Percentiles rank a stretch among this genome's conserved stretches.
phyloP scores from a whole-genome alignment of 2,888 invertebrate species.

The Drosophila limbata region DNA sequence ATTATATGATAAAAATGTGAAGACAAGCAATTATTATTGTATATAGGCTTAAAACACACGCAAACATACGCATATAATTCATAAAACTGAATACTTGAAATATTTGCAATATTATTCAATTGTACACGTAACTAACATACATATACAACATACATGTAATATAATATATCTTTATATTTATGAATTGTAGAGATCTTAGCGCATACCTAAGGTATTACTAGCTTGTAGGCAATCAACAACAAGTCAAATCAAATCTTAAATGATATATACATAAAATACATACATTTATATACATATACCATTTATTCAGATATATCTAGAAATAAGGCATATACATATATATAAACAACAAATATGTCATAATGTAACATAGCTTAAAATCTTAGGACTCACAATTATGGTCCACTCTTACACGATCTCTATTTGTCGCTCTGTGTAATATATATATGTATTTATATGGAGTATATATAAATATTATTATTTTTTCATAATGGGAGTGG shows the following conservation, averaged over 20 bases:
- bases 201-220: constrained; percentile 82
- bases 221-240: constrained; percentile 79
- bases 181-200: constrained; percentile 72
- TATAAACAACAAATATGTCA: constrained; percentile 26
- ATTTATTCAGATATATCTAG: constrained; percentile 15
- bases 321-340: constrained; percentile 19
- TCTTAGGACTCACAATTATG: constrained; percentile 55
- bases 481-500: constrained; percentile 36
- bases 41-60: constrained; percentile 47
- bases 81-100: constrained; percentile 67
- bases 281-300: constrained; percentile 31
- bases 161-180: constrained; percentile 31
- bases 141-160: constrained; percentile 41
- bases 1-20: constrained; percentile 60
- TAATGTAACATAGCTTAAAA: constrained; percentile 67
- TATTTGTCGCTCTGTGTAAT: constrained; percentile 68
- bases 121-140: constrained; percentile 62
- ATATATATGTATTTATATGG: constrained; percentile 34
- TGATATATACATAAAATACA: constrained; percentile 34
- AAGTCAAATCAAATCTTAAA: constrained; percentile 72
- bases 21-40: constrained; percentile 76
- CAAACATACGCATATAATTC: constrained; percentile 38
- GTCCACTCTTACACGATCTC: constrained; percentile 73
- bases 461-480: constrained; percentile 31
- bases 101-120: constrained; percentile 75